Conservation (phyloP, 2,888 invertebrate species). For the Andrena haemorrhoa region DNA sequence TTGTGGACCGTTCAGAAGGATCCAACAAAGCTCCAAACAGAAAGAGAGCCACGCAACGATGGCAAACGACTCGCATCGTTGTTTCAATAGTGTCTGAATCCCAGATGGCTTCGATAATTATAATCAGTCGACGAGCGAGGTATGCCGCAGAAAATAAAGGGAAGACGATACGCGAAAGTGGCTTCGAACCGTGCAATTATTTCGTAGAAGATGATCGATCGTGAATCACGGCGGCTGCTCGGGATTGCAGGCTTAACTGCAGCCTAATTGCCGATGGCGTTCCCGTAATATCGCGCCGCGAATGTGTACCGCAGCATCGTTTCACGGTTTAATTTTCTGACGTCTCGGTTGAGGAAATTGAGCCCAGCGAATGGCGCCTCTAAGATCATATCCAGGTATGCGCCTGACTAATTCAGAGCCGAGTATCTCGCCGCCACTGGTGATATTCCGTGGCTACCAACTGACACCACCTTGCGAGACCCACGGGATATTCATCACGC, state of each 20-base stretch:
- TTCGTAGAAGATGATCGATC: conserved; percentile 35
- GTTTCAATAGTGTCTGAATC: too few relatives aligned
- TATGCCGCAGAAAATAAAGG: neutral
- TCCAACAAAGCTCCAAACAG: too few relatives aligned
- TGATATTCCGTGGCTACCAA: too few relatives aligned
- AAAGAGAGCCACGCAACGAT: too few relatives aligned
- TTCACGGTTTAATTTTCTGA: conserved; percentile 14
- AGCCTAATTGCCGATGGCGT: conserved; percentile 20
- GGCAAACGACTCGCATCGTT: too few relatives aligned
- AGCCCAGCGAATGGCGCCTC: conserved; percentile 6
- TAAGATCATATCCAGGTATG: neutral
- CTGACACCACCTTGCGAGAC: too few relatives aligned
- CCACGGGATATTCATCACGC: too few relatives aligned
- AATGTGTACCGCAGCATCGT: conserved; percentile 20
- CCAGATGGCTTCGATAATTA: neutral
- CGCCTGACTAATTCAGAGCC: neutral
- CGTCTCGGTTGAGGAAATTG: conserved; percentile 7
- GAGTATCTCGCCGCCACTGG: neutral
- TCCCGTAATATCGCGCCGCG: conserved; percentile 20
- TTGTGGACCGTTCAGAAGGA: too few relatives aligned
- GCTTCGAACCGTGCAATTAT: neutral
- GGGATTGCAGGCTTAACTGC: conserved; percentile 37
- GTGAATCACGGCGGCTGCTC: conserved; percentile 1
- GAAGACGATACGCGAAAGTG: neutral
- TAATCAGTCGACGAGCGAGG: neutral